Evolutionary conservation across 1,140 invertebrate species (phyloP), one percentile per base, ranked within the genome.

Genomic region (Penaeus vannamei): DNA sequence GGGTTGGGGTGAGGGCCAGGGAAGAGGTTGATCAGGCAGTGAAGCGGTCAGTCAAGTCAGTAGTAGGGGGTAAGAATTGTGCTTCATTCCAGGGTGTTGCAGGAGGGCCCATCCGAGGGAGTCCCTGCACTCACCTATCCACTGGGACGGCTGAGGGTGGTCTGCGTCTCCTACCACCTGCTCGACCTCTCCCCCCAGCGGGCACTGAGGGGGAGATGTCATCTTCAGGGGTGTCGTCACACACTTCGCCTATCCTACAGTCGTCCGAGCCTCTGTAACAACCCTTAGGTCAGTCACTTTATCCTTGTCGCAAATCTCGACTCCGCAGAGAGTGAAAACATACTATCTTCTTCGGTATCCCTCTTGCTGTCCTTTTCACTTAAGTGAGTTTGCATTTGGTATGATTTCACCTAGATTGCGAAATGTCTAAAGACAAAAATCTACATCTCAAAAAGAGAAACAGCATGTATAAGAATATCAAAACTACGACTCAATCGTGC

Each of bases 211-310:
- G 32, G 60, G 82, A 32, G 32, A 20, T 42, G 62, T 83, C 80
- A 60, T 81, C 46, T 29, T 61, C 42, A 77, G 87, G 72, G 23
- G 82, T 14, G 61, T 81, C 26, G 72, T 84, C 83, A 53, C 87
- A 89, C 72, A 80, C 82, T 36, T 89, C 87, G 69, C 87, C 87
- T 89, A 89, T 84, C 59, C 87, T 89, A 89, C 87, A 89, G 87
- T 89, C 82, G 87, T 89, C 82, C 69, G 59, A 26, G 26, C 12
- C 26, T 81, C 87, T 89, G 87, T 46, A 89, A 89, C 17, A 89
- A 89, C 87, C 81, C 81, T 86, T 12, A n/a, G 59, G 85, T 81
- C 76, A 80, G 60, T 53, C 53, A 53, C 53, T 5, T 53, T 53
- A 53, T 53, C 53, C 53, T 53, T 12, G 17, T 17, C 53, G 53